Conservation (phyloP, 2,113 vertebrate species). For the Pseudopipra pipra region DNA sequence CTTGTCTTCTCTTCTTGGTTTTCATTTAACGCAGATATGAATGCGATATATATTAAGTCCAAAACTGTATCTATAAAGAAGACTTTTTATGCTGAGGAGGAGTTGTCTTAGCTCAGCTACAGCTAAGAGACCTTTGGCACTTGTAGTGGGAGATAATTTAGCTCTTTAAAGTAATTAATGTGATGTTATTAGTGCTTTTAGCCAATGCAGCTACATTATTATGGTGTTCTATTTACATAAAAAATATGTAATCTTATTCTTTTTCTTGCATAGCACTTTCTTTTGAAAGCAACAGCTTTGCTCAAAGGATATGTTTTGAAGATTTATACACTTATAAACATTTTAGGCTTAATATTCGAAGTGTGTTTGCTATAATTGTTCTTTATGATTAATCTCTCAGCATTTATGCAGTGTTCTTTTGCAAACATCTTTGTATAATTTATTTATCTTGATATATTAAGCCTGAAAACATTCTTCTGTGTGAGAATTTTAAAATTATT, state of each 20-base stretch:
- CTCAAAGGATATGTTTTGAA: not conserved
- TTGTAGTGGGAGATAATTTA: not conserved
- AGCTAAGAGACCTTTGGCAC: not conserved
- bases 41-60: not conserved
- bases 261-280: not conserved
- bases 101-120: not conserved
- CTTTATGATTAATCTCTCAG: not conserved
- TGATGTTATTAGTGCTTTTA: slow-evolving; percentile 13
- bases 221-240: not conserved
- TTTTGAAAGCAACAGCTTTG: not conserved
- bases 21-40: not conserved
- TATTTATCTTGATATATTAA: slow-evolving; percentile 1
- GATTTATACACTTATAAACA: not conserved
- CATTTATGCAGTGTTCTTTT: not conserved
- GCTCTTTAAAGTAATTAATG: not conserved
- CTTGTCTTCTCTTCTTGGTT: not conserved
- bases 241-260: not conserved
- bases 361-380: not conserved
- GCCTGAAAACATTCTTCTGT: not conserved
- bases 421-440: not conserved
- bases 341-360: not conserved
- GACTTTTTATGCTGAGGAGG: not conserved
- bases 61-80: not conserved
- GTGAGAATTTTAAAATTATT: not conserved
- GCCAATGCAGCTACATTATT: not conserved